Conservation (phyloP, 2,888 invertebrate genomes). For the Brachyptera putata region DNA sequence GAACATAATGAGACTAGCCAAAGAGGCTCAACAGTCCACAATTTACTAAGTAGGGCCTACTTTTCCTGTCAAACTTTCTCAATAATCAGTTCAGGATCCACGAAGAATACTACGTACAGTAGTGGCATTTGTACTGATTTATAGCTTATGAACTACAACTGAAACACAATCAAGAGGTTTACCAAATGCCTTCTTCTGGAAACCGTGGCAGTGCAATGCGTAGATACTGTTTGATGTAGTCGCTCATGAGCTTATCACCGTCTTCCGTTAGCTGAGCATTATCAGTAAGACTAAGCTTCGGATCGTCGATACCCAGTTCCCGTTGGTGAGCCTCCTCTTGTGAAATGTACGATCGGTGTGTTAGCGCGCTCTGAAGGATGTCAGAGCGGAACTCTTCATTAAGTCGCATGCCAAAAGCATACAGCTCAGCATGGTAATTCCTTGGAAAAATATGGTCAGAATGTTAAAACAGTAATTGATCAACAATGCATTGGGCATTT, state of each 20-base stretch:
- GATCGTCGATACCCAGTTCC: slow-evolving; percentile 62
- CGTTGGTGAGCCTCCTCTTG: slow-evolving; percentile 64
- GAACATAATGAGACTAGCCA: too few species aligned
- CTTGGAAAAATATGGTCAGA: slow-evolving; percentile 56
- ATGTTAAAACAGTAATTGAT: not conserved
- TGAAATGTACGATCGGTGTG: slow-evolving; percentile 70
- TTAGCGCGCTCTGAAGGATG: slow-evolving; percentile 70
- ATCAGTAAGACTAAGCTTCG: slow-evolving; percentile 55
- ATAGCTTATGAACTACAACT: not conserved
- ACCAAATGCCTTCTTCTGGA: slow-evolving; percentile 69
- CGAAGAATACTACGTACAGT: too few species aligned
- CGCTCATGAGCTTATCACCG: slow-evolving; percentile 63
- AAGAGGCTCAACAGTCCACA: too few species aligned
- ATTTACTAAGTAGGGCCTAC: too few species aligned
- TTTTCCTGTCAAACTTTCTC: too few species aligned
- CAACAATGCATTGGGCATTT: too few species aligned
- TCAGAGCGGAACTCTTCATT: slow-evolving; percentile 74
- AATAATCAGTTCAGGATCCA: too few species aligned
- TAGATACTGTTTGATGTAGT: slow-evolving; percentile 65
- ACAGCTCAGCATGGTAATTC: slow-evolving; percentile 85
- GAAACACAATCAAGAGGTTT: slow-evolving; percentile 36
- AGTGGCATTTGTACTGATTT: not conserved
- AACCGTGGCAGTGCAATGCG: slow-evolving; percentile 64
- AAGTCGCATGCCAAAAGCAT: slow-evolving; percentile 79
- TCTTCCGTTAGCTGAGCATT: slow-evolving; percentile 64